Base-by-base conservation (phyloP, 2,113 vertebrate species). In the Odontesthes bonariensis region DNA sequence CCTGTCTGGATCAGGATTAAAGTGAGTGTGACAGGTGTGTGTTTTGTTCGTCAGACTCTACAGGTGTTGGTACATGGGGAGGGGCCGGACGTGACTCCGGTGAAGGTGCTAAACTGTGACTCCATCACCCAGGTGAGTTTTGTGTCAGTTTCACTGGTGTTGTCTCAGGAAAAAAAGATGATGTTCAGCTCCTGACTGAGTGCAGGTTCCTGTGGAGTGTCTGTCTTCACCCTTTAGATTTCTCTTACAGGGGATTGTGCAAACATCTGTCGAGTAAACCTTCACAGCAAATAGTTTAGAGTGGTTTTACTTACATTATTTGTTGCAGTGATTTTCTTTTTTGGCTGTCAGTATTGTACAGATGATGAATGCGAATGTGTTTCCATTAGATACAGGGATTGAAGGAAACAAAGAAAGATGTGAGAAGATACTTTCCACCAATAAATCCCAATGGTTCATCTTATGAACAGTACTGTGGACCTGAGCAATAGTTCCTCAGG, bases 71-170 rank as follows among this genome's bases (percentile, higher is more conserved):
- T 99, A 14, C 98, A 97, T 52, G 97, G 97, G 0, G 97, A 98
- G 83, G 96, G 96, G 9, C 88, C 90, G 0, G 97, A 99, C 0
- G 94, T 97, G 60, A 88, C 94, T 32, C 96, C 95, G 0, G 97
- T 99, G 20, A 99, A 99, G 89, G 98, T 99, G 76, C 89, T 99
- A 86, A 99, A 96, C 94, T 99, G 98, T 35, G 98, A 99, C 92
- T 96, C 96, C 49, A 96, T 99, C 93, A 94, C 96, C 16, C 98
- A 99, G 92, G 91, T 90, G 42, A 1, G 86, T 62, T 54, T 27
- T 27, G 27, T 27, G 27, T 27, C n/a, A n/a, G n/a, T n/a, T n/a
- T n/a, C n/a, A n/a, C n/a, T n/a, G n/a, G n/a, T n/a, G n/a, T n/a
- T n/a, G n/a, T 22, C 17, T 20, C 35, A 32, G 10, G n/a, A 8